A percentile compares a stretch with the other conserved stretches of the same genome.
Evolutionary conservation across 1,140 invertebrate species (phyloP).

Genomic region (Augochlora pura): DNA sequence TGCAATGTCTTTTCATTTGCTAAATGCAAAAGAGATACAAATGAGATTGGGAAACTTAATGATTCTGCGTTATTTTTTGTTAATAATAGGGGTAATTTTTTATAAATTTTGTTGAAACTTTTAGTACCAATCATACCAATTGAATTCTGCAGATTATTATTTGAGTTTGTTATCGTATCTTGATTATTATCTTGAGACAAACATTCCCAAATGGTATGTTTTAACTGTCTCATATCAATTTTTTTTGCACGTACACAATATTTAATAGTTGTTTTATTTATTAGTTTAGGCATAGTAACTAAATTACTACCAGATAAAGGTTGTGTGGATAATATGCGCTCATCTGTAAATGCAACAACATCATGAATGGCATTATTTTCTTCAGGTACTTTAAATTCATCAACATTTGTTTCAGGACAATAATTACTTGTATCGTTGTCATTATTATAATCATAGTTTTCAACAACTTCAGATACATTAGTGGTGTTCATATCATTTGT

Average conservation of each 20-base stretch:
- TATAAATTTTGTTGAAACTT: constrained; percentile 82
- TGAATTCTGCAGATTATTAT: constrained; percentile 58
- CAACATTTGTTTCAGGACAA: constrained; percentile 75
- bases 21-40: constrained; percentile 89
- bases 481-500: constrained; percentile 39
- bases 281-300: constrained; percentile 81
- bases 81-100: constrained; percentile 82
- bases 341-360: constrained; percentile 71
- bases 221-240: constrained; percentile 89
- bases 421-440: constrained; percentile 80
- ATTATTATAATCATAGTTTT: constrained; percentile 81
- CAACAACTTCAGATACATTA: constrained; percentile 63
- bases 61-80: constrained; percentile 84
- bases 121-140: constrained; percentile 46
- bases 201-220: constrained; percentile 85
- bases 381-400: constrained; percentile 69
- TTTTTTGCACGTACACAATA: constrained; percentile 90
- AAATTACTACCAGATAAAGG: constrained; percentile 81
- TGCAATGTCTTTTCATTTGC: constrained; percentile 86
- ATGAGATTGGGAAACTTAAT: constrained; percentile 87
- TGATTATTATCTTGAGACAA: constrained; percentile 62
- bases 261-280: constrained; percentile 84
- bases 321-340: constrained; percentile 75
- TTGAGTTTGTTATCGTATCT: constrained; percentile 59
- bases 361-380: constrained; percentile 75